Evolutionary conservation across 2,888 invertebrate genomes (phyloP), one percentile per base, ranked within the genome.

Genomic region (Drosophila maculinotata): DNA sequence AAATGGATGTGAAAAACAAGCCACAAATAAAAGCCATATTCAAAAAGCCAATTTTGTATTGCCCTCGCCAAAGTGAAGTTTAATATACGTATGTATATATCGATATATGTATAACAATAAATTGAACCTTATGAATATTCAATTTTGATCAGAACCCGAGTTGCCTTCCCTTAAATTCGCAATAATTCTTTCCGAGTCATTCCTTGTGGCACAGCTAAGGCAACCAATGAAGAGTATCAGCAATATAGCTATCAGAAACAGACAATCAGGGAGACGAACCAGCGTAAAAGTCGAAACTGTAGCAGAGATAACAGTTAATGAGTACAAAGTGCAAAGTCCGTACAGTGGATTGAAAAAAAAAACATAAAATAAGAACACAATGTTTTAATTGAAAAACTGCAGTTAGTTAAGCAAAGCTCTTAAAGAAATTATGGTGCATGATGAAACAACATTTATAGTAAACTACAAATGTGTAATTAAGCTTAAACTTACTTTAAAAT

Each of bases 301-400:
- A 30, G 35, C 26, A 39, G 17, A 62, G 72, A 79, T 77, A 75
- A 64, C 65, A 26, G 56, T 77, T 80, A 83, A 83, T 80, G 72
- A 69, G 44, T 69, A 48, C 52, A 74, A 70, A 71, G 54, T 62
- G 49, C 53, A 26, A 44, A 51, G 35, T 44, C n/a, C n/a, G 14
- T 23, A 52, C 41, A 48, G 42, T 45, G 35, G 35, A 7, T 25
- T 25, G n/a, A 28, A 47, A 33, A 6, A 28, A 28, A 15, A 3
- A 33, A 49, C 1, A 31, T 10, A 25, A 26, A 14, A 6, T 14
- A 25, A 12, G 3, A 4, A 10, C 14, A 2, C 0, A 12, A 31
- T 31, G 45, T 38, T 30, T 17, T 25, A 10, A 28, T 8, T 20
- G 15, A 12, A 7, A 30, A 14, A 28, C n/a, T 28, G 31, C 45